Conservation (phyloP, 2,113 vertebrate genomes). For the Ciconia stormi region DNA sequence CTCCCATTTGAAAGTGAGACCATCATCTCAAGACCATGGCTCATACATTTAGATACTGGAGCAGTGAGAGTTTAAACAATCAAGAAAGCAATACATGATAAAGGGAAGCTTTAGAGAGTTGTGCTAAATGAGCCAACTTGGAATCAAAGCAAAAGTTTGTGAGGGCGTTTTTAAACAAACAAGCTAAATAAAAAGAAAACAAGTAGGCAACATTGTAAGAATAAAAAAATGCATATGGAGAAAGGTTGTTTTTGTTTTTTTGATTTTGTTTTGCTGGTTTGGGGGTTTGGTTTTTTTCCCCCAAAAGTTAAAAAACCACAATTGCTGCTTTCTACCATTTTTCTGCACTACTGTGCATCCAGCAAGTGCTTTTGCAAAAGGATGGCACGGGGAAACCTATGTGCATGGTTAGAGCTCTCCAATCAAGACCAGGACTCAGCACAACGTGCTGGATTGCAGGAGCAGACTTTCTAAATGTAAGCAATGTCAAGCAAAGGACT, state of each 20-base stretch:
- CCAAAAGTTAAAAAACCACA: background rate
- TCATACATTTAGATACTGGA: background rate
- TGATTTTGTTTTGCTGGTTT: background rate
- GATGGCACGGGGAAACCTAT: background rate
- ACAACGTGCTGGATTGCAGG: background rate
- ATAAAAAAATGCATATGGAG: background rate
- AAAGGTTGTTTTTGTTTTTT: background rate
- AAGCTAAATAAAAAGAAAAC: background rate
- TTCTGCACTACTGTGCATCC: background rate
- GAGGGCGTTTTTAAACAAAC: background rate
- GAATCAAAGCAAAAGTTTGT: background rate
- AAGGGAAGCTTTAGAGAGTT: background rate
- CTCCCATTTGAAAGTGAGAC: slow-evolving; percentile 43
- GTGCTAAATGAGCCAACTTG: background rate
- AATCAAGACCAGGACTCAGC: background rate
- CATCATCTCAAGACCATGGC: slow-evolving; percentile 11
- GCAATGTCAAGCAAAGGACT: background rate
- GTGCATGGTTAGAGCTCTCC: background rate
- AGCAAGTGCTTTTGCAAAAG: background rate
- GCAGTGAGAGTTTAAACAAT: background rate
- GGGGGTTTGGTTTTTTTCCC: accelerated
- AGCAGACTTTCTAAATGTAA: background rate
- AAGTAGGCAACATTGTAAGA: background rate
- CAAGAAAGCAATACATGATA: background rate
- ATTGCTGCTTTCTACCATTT: background rate